A percentile compares a stretch with the other conserved stretches of the same genome.
phyloP scores from a whole-genome alignment of 2,113 vertebrate species.

The Engraulis encrasicolus region DNA sequence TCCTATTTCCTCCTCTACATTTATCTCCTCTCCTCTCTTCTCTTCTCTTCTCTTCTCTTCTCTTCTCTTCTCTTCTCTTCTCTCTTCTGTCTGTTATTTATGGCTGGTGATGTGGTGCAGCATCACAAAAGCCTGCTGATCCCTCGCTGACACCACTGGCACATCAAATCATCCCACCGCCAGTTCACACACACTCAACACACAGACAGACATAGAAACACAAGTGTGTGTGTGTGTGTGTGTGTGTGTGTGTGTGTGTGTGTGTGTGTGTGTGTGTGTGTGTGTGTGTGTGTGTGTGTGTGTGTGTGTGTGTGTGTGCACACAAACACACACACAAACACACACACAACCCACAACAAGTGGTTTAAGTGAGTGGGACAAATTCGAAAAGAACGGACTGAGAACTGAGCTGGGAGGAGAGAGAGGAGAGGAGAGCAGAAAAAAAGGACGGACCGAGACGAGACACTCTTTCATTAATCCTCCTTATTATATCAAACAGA shows the following conservation, averaged over 20 bases:
- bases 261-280: not conserved
- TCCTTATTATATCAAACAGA: constrained; percentile 75
- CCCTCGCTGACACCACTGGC: constrained; percentile 5
- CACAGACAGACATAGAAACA: not conserved
- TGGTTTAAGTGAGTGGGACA: constrained; percentile 11
- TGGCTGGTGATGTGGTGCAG: not conserved
- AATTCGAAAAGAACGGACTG: not conserved
- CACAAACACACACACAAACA: not conserved
- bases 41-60: no score
- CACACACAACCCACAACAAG: no score
- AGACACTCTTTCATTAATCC: constrained; percentile 33
- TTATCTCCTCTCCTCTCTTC: no score
- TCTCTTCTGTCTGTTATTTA: constrained; percentile 31
- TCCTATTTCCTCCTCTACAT: no score
- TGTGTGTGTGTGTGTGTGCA: not conserved
- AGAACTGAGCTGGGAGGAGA: not conserved
- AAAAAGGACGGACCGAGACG: no score
- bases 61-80: not conserved
- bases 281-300: not conserved
- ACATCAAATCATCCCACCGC: constrained; percentile 9
- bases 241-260: not conserved
- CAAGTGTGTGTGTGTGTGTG: not conserved
- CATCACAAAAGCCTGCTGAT: constrained; percentile 27
- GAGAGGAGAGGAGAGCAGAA: constrained; percentile 14
- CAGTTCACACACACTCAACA: not conserved